Conservation (phyloP, 35 echinoderm and acorn worm genomes). For the Apostichopus parvimensis region DNA sequence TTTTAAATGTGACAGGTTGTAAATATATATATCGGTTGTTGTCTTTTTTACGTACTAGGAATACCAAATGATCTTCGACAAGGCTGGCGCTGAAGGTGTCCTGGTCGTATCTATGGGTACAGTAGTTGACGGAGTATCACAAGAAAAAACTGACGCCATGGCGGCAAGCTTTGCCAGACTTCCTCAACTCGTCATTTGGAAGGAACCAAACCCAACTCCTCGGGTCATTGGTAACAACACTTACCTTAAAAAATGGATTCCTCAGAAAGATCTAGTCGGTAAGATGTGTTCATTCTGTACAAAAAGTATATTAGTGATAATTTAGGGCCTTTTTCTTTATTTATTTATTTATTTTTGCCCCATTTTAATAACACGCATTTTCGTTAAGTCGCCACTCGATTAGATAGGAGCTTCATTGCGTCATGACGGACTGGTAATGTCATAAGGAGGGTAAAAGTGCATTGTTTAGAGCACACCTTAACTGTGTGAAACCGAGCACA, state of each 20-base stretch:
- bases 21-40: too few relatives aligned
- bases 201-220: not conserved
- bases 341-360: too few relatives aligned
- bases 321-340: too few relatives aligned
- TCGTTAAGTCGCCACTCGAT: too few relatives aligned
- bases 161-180: conserved; percentile 46
- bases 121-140: conserved; percentile 16
- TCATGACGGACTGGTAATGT: too few relatives aligned
- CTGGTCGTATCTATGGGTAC: conserved; percentile 28
- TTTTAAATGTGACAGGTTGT: too few relatives aligned
- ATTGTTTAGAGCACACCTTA: too few relatives aligned
- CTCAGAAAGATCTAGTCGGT: conserved; percentile 39
- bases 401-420: too few relatives aligned
- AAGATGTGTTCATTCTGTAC: not conserved
- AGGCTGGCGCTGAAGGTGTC: not conserved
- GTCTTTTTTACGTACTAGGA: not conserved
- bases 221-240: conserved; percentile 18
- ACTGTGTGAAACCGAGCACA: too few relatives aligned
- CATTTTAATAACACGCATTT: too few relatives aligned
- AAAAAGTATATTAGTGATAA: too few relatives aligned
- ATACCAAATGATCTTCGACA: conserved; percentile 20
- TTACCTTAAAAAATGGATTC: conserved; percentile 19
- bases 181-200: conserved; percentile 35
- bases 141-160: conserved; percentile 34
- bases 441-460: too few relatives aligned